These are phyloP conservation scores for Carabus problematicus DNA, from an alignment of 2,888 invertebrate genomes.

Conservation along the genomic window DNA sequence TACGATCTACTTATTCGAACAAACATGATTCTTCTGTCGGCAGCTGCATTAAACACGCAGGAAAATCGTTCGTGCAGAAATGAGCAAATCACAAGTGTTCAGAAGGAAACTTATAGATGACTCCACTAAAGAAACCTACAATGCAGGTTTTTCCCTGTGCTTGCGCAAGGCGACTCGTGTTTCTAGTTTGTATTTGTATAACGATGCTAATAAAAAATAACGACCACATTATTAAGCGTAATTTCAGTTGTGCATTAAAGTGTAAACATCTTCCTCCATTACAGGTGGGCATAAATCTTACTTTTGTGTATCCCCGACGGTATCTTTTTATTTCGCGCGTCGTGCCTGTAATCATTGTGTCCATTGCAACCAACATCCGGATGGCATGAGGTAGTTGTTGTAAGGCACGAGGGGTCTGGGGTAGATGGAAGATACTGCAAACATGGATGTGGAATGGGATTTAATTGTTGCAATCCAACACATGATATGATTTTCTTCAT, in stretches of 20 bases:
- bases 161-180: neutral
- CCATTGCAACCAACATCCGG: too few species aligned
- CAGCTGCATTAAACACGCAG: too few species aligned
- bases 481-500: too few species aligned
- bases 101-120: neutral
- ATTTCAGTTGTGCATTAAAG: slow-evolving; percentile 33
- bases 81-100: neutral
- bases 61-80: too few species aligned
- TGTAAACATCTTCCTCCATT: slow-evolving; percentile 36
- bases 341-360: slow-evolving; percentile 22
- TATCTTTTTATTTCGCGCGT: slow-evolving; percentile 30
- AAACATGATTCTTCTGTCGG: too few species aligned
- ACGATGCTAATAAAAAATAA: slow-evolving; percentile 34
- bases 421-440: too few species aligned
- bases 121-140: neutral
- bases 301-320: slow-evolving; percentile 31
- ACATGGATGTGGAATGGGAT: too few species aligned
- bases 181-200: neutral
- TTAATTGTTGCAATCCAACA: too few species aligned
- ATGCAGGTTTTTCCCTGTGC: neutral
- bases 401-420: too few species aligned
- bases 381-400: too few species aligned
- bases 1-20: too few species aligned
- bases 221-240: slow-evolving; percentile 32
- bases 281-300: slow-evolving; percentile 34